Evolutionary conservation across 2,797 vertebrate species (phyloP).

Genomic region (Huso huso): DNA sequence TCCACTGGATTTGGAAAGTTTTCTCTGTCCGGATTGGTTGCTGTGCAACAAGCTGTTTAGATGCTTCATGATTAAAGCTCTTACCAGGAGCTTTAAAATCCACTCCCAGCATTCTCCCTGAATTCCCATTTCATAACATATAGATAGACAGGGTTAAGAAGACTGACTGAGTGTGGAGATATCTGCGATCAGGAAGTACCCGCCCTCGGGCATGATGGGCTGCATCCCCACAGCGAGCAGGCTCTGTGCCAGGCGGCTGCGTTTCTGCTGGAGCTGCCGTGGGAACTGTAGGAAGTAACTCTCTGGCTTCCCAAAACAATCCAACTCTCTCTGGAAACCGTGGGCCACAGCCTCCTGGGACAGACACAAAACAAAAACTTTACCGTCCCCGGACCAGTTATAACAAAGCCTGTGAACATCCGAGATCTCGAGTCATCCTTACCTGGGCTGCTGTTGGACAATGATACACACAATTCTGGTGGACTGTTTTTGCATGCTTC

Average conservation of each 20-base stretch:
- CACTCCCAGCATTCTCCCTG: no score
- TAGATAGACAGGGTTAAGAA: background rate
- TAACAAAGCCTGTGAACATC: background rate
- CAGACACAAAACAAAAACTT: slow-evolving; percentile 5
- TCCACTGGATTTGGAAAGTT: no score
- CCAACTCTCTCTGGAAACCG: slow-evolving; percentile 71
- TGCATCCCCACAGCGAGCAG: slow-evolving; percentile 68
- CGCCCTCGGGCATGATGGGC: slow-evolving; percentile 77
- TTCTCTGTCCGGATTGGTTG: no score
- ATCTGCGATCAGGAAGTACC: slow-evolving; percentile 83
- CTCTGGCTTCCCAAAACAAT: slow-evolving; percentile 58
- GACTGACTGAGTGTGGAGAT: slow-evolving; percentile 79
- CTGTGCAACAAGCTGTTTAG: no score
- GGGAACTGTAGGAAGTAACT: slow-evolving; percentile 83
- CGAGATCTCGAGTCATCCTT: slow-evolving; percentile 15
- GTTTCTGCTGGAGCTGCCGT: slow-evolving; percentile 52
- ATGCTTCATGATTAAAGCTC: no score
- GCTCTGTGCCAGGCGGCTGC: slow-evolving; percentile 63
- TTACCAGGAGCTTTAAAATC: no score
- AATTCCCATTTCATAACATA: no score
- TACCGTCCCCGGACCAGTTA: background rate
- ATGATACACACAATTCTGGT: slow-evolving; percentile 82
- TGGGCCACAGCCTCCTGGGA: slow-evolving; percentile 75
- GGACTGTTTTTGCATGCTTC: slow-evolving; percentile 74
- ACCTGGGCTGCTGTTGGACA: slow-evolving; percentile 86